These are phyloP conservation scores for Gadopsis marmoratus DNA, from an alignment of 2,797 vertebrate genomes.

Conservation along the genomic window DNA sequence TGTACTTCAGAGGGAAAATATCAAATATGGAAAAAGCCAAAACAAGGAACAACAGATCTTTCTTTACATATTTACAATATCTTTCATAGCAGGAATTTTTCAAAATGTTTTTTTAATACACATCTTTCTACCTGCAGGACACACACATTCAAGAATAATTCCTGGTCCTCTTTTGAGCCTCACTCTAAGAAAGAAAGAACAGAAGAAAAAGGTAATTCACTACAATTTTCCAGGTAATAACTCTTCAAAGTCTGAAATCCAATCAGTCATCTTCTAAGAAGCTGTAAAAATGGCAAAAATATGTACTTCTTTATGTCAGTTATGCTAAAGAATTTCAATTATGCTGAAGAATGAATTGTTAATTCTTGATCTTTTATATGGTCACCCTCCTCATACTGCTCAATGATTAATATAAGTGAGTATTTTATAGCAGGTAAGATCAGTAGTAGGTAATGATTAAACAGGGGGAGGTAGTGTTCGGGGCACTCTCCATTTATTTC, in stretches of 20 bases:
- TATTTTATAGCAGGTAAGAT: constrained; percentile 16
- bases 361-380: neutral
- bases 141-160: neutral
- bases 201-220: neutral
- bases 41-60: constrained; percentile 7
- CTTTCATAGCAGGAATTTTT: neutral
- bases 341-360: neutral
- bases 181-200: neutral
- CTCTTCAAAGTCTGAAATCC: constrained; percentile 15
- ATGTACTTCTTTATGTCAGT: constrained; percentile 4
- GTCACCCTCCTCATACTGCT: neutral
- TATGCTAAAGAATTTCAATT: constrained; percentile 13
- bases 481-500: constrained; percentile 54
- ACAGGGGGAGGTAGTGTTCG: neutral
- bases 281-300: constrained; percentile 23
- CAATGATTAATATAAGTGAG: constrained; percentile 7
- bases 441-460: constrained; percentile 17
- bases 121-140: neutral
- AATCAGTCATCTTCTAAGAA: constrained; percentile 24
- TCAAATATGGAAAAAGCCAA: constrained; percentile 32
- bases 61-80: constrained; percentile 29
- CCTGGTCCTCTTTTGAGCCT: neutral
- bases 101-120: neutral
- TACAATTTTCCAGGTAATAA: constrained; percentile 5
- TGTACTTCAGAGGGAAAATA: constrained; percentile 27